A percentile compares a stretch with the other conserved stretches of the same genome.
phyloP scores from a whole-genome alignment of 2,113 vertebrate genomes.

The Cebus imitator region DNA sequence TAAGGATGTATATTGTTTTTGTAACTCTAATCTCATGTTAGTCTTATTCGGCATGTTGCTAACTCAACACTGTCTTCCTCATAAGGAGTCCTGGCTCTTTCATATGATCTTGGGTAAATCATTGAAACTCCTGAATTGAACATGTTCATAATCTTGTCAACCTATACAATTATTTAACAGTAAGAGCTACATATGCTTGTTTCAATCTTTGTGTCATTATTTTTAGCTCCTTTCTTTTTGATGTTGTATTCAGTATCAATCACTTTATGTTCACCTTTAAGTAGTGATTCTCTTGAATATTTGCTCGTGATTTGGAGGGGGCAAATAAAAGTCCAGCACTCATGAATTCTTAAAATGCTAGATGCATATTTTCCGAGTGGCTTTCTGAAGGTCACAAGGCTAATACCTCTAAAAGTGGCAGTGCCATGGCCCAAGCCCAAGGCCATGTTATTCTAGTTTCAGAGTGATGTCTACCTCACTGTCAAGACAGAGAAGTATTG shows the following conservation, averaged over 20 bases:
- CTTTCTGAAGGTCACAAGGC: neutral
- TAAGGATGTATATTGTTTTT: neutral
- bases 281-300: neutral
- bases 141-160: neutral
- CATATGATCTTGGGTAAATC: neutral
- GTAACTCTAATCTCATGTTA: neutral
- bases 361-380: neutral
- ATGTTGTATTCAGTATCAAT: neutral
- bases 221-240: neutral
- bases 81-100: neutral
- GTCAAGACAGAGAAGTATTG: neutral
- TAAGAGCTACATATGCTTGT: neutral
- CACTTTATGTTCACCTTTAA: neutral
- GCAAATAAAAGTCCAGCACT: neutral
- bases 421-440: neutral
- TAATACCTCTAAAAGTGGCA: neutral
- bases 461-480: neutral
- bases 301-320: neutral
- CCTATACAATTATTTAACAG: neutral
- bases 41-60: neutral
- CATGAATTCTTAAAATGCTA: neutral
- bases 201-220: neutral
- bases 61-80: neutral
- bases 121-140: neutral
- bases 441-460: no score